phyloP scores from a whole-genome alignment of 2,888 invertebrate genomes.

The Ligdia adustata region DNA sequence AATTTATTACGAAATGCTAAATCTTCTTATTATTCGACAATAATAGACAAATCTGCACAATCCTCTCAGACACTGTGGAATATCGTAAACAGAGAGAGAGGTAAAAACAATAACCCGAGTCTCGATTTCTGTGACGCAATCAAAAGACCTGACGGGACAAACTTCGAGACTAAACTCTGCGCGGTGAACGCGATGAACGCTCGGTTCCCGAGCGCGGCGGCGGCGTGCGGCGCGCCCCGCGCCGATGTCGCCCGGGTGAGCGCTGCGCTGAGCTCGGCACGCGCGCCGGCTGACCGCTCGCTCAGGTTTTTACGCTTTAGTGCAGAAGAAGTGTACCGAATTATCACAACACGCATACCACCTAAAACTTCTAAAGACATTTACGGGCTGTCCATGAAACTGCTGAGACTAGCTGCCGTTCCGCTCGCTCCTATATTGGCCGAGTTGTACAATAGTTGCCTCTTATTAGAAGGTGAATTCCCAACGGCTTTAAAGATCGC shows the following conservation, averaged over 20 bases:
- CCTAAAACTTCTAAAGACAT: constrained; percentile 9
- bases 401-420: background rate
- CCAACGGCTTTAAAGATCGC: constrained; percentile 2
- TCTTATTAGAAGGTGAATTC: background rate
- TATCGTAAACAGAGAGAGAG: constrained; percentile 9
- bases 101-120: background rate
- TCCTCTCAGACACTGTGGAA: constrained; percentile 10
- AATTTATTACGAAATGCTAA: background rate
- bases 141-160: background rate
- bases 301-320: constrained; percentile 1
- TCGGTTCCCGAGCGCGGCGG: constrained; percentile 7
- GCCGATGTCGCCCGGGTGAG: constrained; percentile 5
- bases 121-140: constrained; percentile 11
- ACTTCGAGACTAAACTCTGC: background rate
- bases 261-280: background rate
- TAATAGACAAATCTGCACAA: background rate
- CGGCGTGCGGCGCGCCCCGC: constrained; percentile 10
- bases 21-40: background rate
- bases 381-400: constrained; percentile 12
- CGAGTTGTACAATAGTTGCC: constrained; percentile 3
- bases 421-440: background rate
- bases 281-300: constrained; percentile 6
- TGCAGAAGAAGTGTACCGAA: constrained; percentile 5
- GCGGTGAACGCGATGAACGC: constrained; percentile 13
- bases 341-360: constrained; percentile 6